Percentiles rank a stretch among this genome's conserved stretches.
These are phyloP conservation scores for Amphiprion percula DNA, from an alignment of 2,113 vertebrate species.

Conservation along the genomic window DNA sequence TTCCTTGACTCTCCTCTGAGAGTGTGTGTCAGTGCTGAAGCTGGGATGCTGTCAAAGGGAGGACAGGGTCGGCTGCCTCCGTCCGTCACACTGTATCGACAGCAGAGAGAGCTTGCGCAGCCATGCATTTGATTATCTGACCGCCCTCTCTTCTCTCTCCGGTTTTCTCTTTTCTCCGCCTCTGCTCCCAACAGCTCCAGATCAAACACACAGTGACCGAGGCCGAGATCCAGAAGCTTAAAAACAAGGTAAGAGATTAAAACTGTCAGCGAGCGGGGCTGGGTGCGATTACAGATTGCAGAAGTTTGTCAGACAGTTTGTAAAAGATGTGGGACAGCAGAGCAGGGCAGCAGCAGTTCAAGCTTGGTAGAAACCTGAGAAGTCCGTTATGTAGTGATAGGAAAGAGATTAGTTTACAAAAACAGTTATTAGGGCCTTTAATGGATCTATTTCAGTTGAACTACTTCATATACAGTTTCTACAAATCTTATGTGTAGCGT, in stretches of 20 bases:
- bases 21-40: slow-evolving; percentile 53
- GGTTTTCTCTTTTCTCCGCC: slow-evolving; percentile 75
- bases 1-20: slow-evolving; percentile 39
- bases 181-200: slow-evolving; percentile 91
- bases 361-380: neutral
- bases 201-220: slow-evolving; percentile 99
- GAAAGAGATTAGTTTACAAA: neutral
- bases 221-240: slow-evolving; percentile 99
- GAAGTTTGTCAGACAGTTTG: slow-evolving; percentile 15
- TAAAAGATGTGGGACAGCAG: slow-evolving; percentile 6
- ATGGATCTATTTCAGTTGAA: neutral
- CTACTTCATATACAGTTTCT: neutral
- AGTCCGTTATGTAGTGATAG: neutral
- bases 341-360: neutral
- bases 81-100: slow-evolving; percentile 64
- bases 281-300: neutral
- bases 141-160: slow-evolving; percentile 65
- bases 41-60: slow-evolving; percentile 49
- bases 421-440: neutral
- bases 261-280: neutral
- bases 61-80: slow-evolving; percentile 59
- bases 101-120: slow-evolving; percentile 78
- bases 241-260: slow-evolving; percentile 93
- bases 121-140: slow-evolving; percentile 78
- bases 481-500: neutral